Conservation (phyloP, 1,140 invertebrate genomes). For the Conus betulinus region DNA sequence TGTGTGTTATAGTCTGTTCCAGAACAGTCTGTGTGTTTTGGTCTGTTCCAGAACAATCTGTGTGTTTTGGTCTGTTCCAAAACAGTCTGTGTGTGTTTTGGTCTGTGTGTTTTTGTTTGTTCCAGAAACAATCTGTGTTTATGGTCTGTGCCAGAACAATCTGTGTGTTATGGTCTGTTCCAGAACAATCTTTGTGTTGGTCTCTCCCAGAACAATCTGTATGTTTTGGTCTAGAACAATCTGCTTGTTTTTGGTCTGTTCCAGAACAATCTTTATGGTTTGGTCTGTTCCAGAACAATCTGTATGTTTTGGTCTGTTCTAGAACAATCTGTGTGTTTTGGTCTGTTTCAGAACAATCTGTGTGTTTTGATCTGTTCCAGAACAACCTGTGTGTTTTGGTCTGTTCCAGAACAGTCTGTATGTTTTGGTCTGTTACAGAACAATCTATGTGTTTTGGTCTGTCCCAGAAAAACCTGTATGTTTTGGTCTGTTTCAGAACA, state of each 20-base stretch:
- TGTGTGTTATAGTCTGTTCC: no score
- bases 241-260: constrained; percentile 12
- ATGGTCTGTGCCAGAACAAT: no score
- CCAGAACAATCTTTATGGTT: constrained; percentile 40
- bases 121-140: no score
- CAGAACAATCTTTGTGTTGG: no score
- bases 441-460: no score
- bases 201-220: no score
- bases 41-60: no score
- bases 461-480: constrained; percentile 38
- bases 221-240: not conserved
- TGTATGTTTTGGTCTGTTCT: not conserved
- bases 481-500: not conserved
- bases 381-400: not conserved
- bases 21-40: constrained; percentile 35
- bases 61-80: no score
- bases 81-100: not conserved
- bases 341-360: constrained; percentile 43
- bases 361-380: not conserved
- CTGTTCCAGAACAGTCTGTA: not conserved
- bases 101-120: not conserved
- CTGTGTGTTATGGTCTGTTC: no score
- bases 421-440: not conserved
- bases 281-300: no score
- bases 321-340: not conserved